A percentile compares a stretch with the other conserved stretches of the same genome.
Evolutionary conservation across 2,113 vertebrate genomes (phyloP).

Genomic region (Malurus cyaneus): DNA sequence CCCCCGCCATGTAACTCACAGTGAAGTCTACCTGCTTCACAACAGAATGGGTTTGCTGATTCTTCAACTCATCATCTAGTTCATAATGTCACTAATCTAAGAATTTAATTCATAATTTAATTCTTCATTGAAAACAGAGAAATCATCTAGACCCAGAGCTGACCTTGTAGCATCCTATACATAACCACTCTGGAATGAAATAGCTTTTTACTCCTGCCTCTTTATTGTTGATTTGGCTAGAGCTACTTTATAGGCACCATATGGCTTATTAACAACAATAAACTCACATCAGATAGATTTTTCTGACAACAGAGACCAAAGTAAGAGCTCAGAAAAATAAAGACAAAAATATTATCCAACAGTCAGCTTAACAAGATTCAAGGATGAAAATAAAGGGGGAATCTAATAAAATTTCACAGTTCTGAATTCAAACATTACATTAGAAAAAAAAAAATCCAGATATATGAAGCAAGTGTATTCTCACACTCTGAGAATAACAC

Average conservation of each 20-base stretch:
- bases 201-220: background rate
- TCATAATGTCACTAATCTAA: background rate
- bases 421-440: background rate
- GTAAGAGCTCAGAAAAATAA: background rate
- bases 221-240: background rate
- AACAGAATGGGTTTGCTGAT: background rate
- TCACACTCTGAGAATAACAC: background rate
- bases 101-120: background rate
- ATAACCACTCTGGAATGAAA: background rate
- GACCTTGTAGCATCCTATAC: background rate
- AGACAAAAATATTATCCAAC: background rate
- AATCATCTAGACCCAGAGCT: background rate
- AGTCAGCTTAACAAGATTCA: background rate
- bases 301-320: background rate
- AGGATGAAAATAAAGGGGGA: background rate
- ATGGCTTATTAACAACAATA: background rate
- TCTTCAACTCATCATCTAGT: background rate
- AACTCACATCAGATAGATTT: background rate
- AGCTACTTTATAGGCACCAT: background rate
- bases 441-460: background rate
- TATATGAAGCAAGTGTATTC: background rate
- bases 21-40: background rate
- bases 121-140: background rate
- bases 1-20: background rate
- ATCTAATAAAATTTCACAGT: background rate